Conservation (phyloP, 1,140 invertebrate genomes). For the Drosophila nannoptera region DNA sequence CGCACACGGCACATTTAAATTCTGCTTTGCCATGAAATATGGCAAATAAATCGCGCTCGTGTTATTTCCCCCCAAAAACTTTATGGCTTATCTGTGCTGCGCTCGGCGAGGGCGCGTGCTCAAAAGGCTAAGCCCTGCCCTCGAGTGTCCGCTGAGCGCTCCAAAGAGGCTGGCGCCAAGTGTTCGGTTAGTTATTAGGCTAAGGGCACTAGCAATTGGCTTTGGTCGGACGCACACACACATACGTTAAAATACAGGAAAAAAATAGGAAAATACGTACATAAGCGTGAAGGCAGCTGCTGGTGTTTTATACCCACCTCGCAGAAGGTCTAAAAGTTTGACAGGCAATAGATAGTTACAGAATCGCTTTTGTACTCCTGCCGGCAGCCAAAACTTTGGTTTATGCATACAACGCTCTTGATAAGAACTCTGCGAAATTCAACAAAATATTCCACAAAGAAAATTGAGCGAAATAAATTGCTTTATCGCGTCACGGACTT, state of each 20-base stretch:
- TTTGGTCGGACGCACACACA: conserved; percentile 7
- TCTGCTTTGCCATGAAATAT: conserved; percentile 74
- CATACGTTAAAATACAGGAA: background rate
- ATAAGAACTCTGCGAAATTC: background rate
- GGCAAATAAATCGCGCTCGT: conserved; percentile 73
- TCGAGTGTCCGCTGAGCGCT: background rate
- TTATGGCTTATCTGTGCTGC: conserved; percentile 70
- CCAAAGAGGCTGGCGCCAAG: conserved; percentile 45
- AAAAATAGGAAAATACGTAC: background rate
- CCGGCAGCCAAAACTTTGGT: conserved; percentile 17
- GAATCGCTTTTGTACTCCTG: conserved; percentile 8
- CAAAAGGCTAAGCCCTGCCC: conserved; percentile 56
- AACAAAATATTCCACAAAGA: conserved; percentile 1
- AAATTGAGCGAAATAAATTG: conserved; percentile 19
- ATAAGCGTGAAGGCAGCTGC: conserved; percentile 18
- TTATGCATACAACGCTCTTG: conserved; percentile 14
- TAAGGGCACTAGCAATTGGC: conserved; percentile 60
- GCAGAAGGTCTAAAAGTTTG: conserved; percentile 33
- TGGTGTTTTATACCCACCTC: conserved; percentile 31
- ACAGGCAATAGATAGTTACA: conserved; percentile 42
- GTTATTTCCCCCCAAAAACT: conserved; percentile 52
- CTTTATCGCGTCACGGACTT: background rate
- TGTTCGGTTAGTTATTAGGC: conserved; percentile 74
- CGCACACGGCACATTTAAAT: conserved; percentile 74
- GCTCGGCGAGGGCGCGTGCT: conserved; percentile 57